Conservation (phyloP, 2,797 vertebrate genomes). For the Natrix natrix region DNA sequence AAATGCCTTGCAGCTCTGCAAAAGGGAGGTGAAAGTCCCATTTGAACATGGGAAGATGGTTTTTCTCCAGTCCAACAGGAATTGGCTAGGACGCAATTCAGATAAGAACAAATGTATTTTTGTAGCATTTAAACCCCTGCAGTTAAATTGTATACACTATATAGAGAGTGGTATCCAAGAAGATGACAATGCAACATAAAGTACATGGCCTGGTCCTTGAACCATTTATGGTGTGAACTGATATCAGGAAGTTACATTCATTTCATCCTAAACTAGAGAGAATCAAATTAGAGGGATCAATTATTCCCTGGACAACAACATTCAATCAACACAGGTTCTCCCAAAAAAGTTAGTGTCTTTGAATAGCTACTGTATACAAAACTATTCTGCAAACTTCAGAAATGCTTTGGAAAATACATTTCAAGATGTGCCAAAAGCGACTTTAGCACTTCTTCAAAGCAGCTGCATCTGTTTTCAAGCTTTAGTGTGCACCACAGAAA, state of each 20-base stretch:
- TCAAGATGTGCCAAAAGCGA: not conserved
- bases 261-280: not conserved
- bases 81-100: not conserved
- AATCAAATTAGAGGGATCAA: not conserved
- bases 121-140: not conserved
- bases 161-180: not conserved
- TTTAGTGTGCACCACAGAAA: not conserved
- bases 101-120: not conserved
- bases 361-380: not conserved
- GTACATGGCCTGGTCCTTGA: not conserved
- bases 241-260: not conserved
- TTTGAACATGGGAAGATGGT: not conserved
- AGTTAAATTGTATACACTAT: not conserved
- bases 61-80: slow-evolving; percentile 2
- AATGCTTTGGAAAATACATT: not conserved
- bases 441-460: not conserved
- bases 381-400: not conserved
- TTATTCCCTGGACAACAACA: not conserved
- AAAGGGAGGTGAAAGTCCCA: slow-evolving; percentile 11
- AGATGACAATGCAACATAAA: not conserved
- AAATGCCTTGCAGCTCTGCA: slow-evolving; percentile 25
- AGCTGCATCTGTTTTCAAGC: not conserved
- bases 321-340: not conserved
- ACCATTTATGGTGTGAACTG: not conserved
- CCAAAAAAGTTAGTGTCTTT: not conserved